Evolutionary conservation across 2,888 invertebrate species (phyloP).

Genomic region (Scaptomyza parva): DNA sequence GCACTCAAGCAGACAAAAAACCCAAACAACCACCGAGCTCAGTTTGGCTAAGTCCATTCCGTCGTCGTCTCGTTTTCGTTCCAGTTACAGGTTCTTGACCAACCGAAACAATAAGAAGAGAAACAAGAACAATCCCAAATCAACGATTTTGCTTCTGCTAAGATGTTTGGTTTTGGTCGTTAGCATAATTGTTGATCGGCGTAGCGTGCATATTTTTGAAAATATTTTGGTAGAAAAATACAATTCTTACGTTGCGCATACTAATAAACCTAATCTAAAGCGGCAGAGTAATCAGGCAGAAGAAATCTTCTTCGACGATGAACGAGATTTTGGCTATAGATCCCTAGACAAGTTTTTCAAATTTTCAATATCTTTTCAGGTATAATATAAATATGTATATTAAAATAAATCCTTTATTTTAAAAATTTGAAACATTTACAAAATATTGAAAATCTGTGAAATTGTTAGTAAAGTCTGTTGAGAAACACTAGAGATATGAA

Average conservation of each 20-base stretch:
- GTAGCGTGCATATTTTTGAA: conserved; percentile 81
- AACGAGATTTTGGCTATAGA: no score
- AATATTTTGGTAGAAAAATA: conserved; percentile 60
- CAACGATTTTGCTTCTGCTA: conserved; percentile 23
- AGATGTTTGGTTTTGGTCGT: conserved; percentile 62
- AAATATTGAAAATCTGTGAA: no score
- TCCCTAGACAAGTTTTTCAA: no score
- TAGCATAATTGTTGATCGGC: conserved; percentile 76
- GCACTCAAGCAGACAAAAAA: conserved; percentile 53
- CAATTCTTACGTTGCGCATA: conserved; percentile 64
- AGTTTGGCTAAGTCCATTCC: conserved; percentile 44
- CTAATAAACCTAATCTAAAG: conserved; percentile 11
- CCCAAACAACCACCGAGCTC: conserved; percentile 31
- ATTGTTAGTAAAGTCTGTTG: no score
- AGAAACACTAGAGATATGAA: no score
- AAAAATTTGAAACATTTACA: no score
- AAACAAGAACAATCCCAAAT: conserved; percentile 44
- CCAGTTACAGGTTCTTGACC: conserved; percentile 85
- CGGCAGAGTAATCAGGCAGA: no score
- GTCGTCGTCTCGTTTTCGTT: conserved; percentile 66
- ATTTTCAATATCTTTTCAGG: no score
- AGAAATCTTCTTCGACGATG: no score
- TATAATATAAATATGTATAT: no score
- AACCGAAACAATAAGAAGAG: conserved; percentile 84
- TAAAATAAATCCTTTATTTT: no score